Conservation (phyloP, 2,113 vertebrate species). For the Crotalus tigris region DNA sequence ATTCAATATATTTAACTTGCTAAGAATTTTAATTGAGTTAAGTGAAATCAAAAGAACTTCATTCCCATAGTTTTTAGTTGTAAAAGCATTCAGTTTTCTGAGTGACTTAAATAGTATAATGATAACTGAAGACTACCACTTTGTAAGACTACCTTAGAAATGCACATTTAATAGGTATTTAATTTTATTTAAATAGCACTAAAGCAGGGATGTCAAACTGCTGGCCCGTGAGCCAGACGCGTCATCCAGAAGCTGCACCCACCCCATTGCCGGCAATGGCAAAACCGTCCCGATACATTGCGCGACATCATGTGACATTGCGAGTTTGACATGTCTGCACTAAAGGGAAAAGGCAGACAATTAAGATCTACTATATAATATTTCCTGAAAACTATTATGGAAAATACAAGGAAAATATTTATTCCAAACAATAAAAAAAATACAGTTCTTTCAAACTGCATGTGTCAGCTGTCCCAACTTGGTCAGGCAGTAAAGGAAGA, state of each 20-base stretch:
- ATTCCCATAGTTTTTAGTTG: constrained; percentile 45
- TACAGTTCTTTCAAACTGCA: neutral
- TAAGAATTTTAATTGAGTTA: constrained; percentile 60
- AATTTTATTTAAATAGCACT: constrained; percentile 20
- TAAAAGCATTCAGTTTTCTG: constrained; percentile 30
- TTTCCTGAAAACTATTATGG: neutral
- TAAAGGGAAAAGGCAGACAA: neutral
- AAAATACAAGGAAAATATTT: neutral
- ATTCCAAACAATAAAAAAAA: neutral
- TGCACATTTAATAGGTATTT: neutral
- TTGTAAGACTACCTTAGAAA: neutral
- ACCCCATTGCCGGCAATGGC: no score
- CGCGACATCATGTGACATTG: no score
- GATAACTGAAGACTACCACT: constrained; percentile 13
- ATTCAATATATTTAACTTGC: constrained; percentile 63
- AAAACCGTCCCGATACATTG: no score
- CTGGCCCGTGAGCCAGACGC: no score
- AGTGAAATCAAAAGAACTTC: constrained; percentile 60
- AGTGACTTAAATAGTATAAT: constrained; percentile 14
- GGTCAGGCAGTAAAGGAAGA: neutral
- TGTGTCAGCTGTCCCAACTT: neutral
- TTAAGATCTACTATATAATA: neutral
- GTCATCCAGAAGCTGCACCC: no score
- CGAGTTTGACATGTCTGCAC: neutral
- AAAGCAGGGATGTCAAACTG: neutral